These are phyloP conservation scores for Atlantisia rogersi DNA, from an alignment of 2,113 vertebrate species.

Conservation along the genomic window DNA sequence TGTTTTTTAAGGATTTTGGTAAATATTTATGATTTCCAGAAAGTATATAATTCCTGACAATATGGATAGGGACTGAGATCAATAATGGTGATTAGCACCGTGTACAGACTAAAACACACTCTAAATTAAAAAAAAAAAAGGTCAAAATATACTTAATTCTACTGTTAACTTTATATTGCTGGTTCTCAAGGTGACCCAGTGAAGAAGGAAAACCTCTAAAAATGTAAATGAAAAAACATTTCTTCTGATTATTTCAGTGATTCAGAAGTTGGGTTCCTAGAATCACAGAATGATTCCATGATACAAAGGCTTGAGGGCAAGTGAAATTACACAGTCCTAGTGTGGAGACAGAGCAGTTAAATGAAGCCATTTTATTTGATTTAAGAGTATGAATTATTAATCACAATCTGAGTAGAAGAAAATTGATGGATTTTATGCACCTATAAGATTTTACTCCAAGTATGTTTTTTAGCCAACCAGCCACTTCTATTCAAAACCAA, in stretches of 20 bases:
- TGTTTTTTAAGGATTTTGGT: not conserved
- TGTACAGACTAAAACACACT: not conserved
- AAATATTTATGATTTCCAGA: not conserved
- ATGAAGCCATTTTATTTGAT: constrained; percentile 19
- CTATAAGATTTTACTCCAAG: not conserved
- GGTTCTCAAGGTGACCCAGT: not conserved
- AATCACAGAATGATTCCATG: too few relatives aligned
- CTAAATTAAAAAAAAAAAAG: too few relatives aligned
- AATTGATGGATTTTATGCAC: not conserved
- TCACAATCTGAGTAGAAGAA: not conserved
- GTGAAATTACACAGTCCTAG: not conserved
- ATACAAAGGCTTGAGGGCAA: not conserved
- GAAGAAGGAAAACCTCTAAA: not conserved
- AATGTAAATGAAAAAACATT: not conserved
- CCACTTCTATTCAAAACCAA: not conserved
- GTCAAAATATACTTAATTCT: not conserved
- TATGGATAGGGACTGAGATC: not conserved
- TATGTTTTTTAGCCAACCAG: not conserved
- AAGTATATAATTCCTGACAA: not conserved
- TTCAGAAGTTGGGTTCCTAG: not conserved
- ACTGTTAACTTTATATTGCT: not conserved
- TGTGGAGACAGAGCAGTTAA: not conserved
- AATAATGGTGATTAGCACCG: not conserved
- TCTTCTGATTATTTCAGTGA: not conserved
- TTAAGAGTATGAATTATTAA: constrained; percentile 40